Evolutionary conservation across 2,113 vertebrate genomes (phyloP).

Genomic region (Elephas maximus): DNA sequence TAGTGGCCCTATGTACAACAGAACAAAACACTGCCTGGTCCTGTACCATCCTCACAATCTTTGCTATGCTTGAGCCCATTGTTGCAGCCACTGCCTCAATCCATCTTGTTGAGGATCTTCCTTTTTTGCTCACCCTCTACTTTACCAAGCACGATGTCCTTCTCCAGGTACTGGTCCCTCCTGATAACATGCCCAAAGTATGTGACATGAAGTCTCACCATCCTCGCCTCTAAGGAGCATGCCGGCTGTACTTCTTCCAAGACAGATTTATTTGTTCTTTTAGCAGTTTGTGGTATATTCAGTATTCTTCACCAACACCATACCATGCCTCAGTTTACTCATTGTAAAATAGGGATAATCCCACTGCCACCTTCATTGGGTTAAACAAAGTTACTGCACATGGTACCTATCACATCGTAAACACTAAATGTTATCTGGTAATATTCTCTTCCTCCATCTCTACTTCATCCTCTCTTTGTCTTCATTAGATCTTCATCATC

Average conservation of each 20-base stretch:
- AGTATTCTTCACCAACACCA: not conserved
- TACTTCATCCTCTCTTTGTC: accelerated
- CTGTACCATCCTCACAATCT: not conserved
- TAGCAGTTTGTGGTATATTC: not conserved
- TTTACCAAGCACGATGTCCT: not conserved
- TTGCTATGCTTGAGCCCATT: not conserved
- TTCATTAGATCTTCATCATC: not conserved
- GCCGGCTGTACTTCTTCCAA: not conserved
- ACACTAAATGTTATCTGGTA: accelerated
- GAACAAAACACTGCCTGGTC: not conserved
- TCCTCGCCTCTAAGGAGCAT: not conserved
- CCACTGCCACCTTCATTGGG: accelerated
- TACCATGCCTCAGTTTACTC: not conserved
- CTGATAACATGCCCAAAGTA: not conserved
- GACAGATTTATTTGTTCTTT: not conserved
- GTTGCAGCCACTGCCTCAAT: not conserved
- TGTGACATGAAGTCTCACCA: not conserved
- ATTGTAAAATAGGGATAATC: not conserved
- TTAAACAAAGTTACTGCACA: accelerated
- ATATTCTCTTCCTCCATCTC: not conserved
- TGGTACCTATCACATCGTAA: accelerated
- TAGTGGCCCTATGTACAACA: not conserved
- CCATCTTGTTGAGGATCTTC: not conserved
- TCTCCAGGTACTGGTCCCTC: not conserved
- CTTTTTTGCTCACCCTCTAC: not conserved